Base-by-base conservation (phyloP, 2,113 vertebrate genomes). In the Orientallactaga bullata region DNA sequence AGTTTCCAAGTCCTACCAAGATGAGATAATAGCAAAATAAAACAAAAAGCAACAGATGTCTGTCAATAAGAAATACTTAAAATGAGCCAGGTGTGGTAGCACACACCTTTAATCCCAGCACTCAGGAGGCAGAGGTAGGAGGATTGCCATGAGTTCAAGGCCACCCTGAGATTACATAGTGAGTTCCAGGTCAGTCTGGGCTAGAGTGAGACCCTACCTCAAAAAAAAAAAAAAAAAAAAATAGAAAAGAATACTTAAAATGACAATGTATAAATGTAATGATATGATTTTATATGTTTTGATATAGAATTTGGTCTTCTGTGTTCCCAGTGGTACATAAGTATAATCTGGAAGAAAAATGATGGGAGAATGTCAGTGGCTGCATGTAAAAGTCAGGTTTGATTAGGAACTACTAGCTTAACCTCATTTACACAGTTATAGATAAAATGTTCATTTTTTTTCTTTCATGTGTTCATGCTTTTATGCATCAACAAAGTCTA, bases 401-500 rank as follows among this genome's bases (percentile, higher is more conserved):
- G 76, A 82, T 85, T 66, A 30, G 60, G 21, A 35, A 88, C 88
- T 51, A 55, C 30, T 72, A 68, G 1, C 12, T 81, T 73, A 68
- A 84, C 24, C 76, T 87, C 35, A 80, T n/a, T 87, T 83, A 79
- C 35, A 26, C 55, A 82, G 18, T 66, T 66, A 77, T 39, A 24
- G 85, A 84, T 0, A 88, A 73, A n/a, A 80, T 90, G 30, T n/a
- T n/a, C n/a, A n/a, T n/a, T n/a, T n/a, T n/a, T n/a, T n/a, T n/a
- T n/a, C n/a, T n/a, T n/a, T n/a, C n/a, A n/a, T n/a, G n/a, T n/a
- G n/a, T n/a, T n/a, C n/a, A n/a, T n/a, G n/a, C n/a, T 30, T 60
- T 89, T 42, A 51, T 81, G 78, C 78, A 90, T 89, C 35, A 71
- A 60, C 26, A 82, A 69, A 83, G 7, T 94, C 32, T 89, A 51